Percentiles rank a stretch among this genome's conserved stretches.
phyloP scores from a whole-genome alignment of 2,113 vertebrate species.

The Sylvicapra grimmia region DNA sequence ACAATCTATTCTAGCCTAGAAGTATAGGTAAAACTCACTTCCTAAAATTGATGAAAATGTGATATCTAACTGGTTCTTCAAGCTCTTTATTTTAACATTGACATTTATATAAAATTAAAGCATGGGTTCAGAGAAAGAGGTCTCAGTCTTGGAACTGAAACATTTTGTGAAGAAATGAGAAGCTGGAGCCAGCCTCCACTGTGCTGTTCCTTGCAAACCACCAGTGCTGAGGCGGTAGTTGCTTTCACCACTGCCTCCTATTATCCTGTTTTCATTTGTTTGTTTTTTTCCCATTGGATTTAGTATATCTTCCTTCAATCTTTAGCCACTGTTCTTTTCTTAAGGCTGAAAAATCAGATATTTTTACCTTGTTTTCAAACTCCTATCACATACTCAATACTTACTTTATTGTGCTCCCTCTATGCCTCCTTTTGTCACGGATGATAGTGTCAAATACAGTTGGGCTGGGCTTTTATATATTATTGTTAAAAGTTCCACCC shows the following conservation, averaged over 20 bases:
- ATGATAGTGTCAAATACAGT: not conserved
- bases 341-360: not conserved
- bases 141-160: not conserved
- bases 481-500: not conserved
- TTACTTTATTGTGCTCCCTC: not conserved
- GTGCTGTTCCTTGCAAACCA: rapidly evolving
- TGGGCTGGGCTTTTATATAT: not conserved
- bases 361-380: constrained; percentile 7
- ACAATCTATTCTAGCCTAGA: not conserved
- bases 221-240: not conserved
- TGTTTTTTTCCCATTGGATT: not conserved
- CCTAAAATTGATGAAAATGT: not conserved
- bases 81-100: not conserved
- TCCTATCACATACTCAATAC: not conserved
- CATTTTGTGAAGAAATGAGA: not conserved
- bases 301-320: not conserved
- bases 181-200: not conserved
- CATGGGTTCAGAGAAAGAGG: not conserved
- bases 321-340: not conserved
- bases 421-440: not conserved
- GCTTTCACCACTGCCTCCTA: not conserved
- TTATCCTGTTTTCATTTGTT: not conserved
- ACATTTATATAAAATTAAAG: not conserved
- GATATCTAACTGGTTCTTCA: not conserved
- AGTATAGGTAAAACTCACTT: not conserved